A percentile compares a stretch with the other conserved stretches of the same genome.
Evolutionary conservation across 2,888 invertebrate genomes (phyloP).

Genomic region (Drosophila cracens): DNA sequence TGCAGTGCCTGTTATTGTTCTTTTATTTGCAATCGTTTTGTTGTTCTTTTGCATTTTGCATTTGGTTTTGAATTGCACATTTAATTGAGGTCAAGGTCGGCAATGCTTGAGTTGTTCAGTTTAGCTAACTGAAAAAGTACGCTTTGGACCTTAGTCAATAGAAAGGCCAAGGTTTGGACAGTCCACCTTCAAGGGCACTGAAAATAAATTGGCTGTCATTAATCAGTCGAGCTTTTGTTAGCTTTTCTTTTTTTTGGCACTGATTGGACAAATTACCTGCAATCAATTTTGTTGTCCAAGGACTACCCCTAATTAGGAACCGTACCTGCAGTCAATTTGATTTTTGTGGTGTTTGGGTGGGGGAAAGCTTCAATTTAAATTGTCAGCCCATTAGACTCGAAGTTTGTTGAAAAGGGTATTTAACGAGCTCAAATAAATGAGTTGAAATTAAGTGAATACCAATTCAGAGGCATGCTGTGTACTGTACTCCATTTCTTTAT

Average conservation of each 20-base stretch:
- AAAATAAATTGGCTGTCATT: slow-evolving; percentile 30
- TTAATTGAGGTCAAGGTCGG: slow-evolving; percentile 63
- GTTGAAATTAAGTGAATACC: neutral
- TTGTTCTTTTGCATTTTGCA: slow-evolving; percentile 27
- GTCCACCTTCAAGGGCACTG: slow-evolving; percentile 4
- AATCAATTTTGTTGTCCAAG: slow-evolving; percentile 5
- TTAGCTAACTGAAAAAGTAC: slow-evolving; percentile 35
- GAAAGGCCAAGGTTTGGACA: slow-evolving; percentile 50
- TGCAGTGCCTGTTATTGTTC: slow-evolving; percentile 11
- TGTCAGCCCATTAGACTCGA: neutral
- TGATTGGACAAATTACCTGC: slow-evolving; percentile 1
- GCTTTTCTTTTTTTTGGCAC: slow-evolving; percentile 17
- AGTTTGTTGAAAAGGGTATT: neutral
- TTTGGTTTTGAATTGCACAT: slow-evolving; percentile 44
- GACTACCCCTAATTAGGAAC: neutral
- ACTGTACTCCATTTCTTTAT: slow-evolving; percentile 43
- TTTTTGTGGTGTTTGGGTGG: neutral
- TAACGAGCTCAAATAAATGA: neutral
- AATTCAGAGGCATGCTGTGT: slow-evolving; percentile 26
- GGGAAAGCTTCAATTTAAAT: neutral
- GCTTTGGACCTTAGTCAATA: neutral
- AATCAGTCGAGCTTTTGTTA: slow-evolving; percentile 24
- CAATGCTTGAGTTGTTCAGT: slow-evolving; percentile 53
- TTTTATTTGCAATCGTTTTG: neutral
- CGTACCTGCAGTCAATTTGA: neutral